phyloP scores from a whole-genome alignment of 2,888 invertebrate species.

The Synergus gifuensis region DNA sequence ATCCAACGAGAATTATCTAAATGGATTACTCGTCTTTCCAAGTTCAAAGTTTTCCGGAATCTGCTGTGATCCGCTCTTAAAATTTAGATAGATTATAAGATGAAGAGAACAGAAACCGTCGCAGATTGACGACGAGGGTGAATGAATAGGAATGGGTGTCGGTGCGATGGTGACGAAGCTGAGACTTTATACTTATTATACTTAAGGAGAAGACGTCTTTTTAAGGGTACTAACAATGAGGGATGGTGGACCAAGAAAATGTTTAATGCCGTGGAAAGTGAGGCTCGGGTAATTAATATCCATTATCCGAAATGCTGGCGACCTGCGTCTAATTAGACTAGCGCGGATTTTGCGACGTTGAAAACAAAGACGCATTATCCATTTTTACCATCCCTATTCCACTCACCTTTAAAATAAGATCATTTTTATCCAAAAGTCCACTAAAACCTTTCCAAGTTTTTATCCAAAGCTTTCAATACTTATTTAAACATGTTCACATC shows the following conservation, averaged over 20 bases:
- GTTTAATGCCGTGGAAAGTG: conserved; percentile 77
- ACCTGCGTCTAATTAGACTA: conserved; percentile 72
- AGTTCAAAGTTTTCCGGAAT: conserved; percentile 69
- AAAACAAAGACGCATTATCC: conserved; percentile 74
- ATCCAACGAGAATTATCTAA: conserved; percentile 74
- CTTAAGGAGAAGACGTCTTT: conserved; percentile 72
- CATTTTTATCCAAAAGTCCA: too few species aligned
- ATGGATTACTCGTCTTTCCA: conserved; percentile 67
- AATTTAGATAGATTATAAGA: conserved; percentile 76
- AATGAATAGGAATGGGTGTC: conserved; percentile 52
- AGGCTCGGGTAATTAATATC: conserved; percentile 77
- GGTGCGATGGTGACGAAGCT: conserved; percentile 55
- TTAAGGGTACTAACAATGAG: conserved; percentile 76
- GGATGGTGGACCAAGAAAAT: conserved; percentile 75
- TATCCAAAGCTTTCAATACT: too few species aligned
- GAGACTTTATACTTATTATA: conserved; percentile 72
- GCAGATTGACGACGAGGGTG: conserved; percentile 40
- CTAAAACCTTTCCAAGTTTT: too few species aligned
- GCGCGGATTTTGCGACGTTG: conserved; percentile 61
- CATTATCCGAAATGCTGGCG: conserved; percentile 72
- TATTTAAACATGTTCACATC: neutral
- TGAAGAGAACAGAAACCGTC: conserved; percentile 49
- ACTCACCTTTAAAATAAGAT: neutral
- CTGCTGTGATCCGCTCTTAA: conserved; percentile 73
- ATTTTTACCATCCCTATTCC: conserved; percentile 42